Evolutionary conservation across 2,888 invertebrate genomes (phyloP).

Genomic region (Melikaiella ostensackeni): DNA sequence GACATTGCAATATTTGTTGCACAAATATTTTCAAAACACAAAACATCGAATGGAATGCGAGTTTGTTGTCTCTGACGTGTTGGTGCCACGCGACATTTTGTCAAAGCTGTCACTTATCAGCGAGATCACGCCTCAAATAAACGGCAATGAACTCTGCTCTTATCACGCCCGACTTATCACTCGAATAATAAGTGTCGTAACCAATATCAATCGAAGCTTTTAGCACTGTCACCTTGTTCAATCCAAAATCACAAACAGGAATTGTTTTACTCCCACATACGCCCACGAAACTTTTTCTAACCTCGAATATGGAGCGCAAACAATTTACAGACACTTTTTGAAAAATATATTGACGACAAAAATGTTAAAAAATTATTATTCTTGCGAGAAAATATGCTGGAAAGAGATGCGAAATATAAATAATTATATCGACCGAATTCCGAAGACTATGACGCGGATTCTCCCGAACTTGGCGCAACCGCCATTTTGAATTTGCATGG

Average conservation of each 20-base stretch:
- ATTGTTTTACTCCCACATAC: background rate
- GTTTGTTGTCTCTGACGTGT: constrained; percentile 20
- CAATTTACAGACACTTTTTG: background rate
- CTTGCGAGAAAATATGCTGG: background rate
- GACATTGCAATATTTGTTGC: constrained; percentile 62
- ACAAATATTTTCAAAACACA: constrained; percentile 29
- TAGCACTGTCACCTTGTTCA: background rate
- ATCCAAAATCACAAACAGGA: background rate
- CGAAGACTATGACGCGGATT: background rate
- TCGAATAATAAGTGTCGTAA: constrained; percentile 11
- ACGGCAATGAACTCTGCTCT: constrained; percentile 12
- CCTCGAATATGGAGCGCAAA: background rate
- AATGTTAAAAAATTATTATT: background rate
- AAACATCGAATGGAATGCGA: constrained; percentile 6
- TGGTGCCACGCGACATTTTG: constrained; percentile 30
- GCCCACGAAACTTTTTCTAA: background rate
- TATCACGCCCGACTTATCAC: background rate
- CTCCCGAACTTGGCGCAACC: background rate
- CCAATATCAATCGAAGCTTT: background rate
- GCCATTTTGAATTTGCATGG: constrained; percentile 1
- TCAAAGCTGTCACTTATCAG: constrained; percentile 19
- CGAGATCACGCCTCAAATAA: background rate
- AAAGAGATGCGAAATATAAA: background rate
- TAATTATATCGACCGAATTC: background rate
- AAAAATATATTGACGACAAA: background rate